These are phyloP conservation scores for Dryobates pubescens DNA, from an alignment of 2,797 vertebrate genomes.

Conservation along the genomic window DNA sequence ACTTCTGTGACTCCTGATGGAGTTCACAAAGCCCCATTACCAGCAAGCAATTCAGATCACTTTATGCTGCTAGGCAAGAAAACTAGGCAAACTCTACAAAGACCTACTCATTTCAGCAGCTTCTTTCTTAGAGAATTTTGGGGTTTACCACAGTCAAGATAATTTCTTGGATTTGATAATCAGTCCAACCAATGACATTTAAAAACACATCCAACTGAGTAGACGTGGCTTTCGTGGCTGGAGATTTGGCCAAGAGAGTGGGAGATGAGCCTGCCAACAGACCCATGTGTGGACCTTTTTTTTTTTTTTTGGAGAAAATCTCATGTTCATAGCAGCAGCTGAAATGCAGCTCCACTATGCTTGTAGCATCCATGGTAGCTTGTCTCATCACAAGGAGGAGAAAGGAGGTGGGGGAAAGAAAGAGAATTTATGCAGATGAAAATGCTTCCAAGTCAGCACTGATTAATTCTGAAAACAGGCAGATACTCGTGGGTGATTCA, in stretches of 20 bases:
- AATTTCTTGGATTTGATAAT: constrained; percentile 13
- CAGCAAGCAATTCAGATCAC: background rate
- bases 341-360: background rate
- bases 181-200: constrained; percentile 40
- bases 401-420: constrained; percentile 10
- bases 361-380: background rate
- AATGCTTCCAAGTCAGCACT: constrained; percentile 22
- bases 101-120: background rate
- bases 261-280: background rate
- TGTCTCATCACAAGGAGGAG: constrained; percentile 22
- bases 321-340: background rate
- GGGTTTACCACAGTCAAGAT: background rate
- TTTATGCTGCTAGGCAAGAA: background rate
- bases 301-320: background rate
- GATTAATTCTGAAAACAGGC: constrained; percentile 61
- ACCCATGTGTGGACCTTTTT: background rate
- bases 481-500: background rate
- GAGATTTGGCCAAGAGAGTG: background rate
- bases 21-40: background rate
- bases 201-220: background rate
- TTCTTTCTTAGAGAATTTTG: background rate
- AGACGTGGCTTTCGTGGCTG: constrained; percentile 24
- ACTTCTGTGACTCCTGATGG: background rate
- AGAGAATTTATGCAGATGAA: constrained; percentile 3
- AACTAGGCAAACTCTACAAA: background rate